These are phyloP conservation scores for Atractosteus spatula DNA, from an alignment of 2,113 vertebrate genomes.

Conservation along the genomic window DNA sequence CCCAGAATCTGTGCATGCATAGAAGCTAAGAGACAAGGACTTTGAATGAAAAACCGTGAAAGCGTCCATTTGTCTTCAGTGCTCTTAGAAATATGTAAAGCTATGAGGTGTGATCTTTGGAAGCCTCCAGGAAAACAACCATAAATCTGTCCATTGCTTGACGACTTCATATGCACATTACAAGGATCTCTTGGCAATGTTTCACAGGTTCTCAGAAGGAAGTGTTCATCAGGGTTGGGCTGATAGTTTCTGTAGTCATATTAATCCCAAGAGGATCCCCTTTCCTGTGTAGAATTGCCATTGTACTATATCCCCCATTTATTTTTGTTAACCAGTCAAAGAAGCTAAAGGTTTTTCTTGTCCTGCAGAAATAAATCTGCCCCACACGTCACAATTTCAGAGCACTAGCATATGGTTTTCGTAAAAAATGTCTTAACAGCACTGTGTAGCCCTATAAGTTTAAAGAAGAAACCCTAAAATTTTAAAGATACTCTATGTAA, in stretches of 20 bases:
- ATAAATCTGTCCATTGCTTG: slow-evolving; percentile 47
- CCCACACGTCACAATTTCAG: not conserved
- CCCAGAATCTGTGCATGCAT: not conserved
- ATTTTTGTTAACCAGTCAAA: slow-evolving; percentile 17
- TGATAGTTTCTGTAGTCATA: slow-evolving; percentile 34
- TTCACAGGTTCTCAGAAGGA: slow-evolving; percentile 38
- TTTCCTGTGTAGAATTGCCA: slow-evolving; percentile 20
- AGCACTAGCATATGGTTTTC: not conserved
- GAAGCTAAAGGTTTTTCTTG: slow-evolving; percentile 2
- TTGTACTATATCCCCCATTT: not conserved
- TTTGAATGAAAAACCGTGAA: slow-evolving; percentile 17
- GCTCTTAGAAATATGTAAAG: slow-evolving; percentile 35
- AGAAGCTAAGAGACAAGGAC: not conserved
- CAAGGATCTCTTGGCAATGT: slow-evolving; percentile 39
- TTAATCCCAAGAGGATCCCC: slow-evolving; percentile 11
- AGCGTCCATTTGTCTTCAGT: slow-evolving; percentile 38
- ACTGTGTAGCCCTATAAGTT: too few relatives aligned
- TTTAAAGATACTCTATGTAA: too few relatives aligned
- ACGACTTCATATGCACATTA: slow-evolving; percentile 32
- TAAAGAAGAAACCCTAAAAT: too few relatives aligned
- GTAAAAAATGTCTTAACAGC: too few relatives aligned
- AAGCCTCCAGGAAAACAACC: slow-evolving; percentile 34
- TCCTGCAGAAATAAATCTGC: not conserved
- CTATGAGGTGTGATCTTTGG: slow-evolving; percentile 32
- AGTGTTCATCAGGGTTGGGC: slow-evolving; percentile 45